These are phyloP conservation scores for Glossophaga mutica DNA, from an alignment of 2,797 vertebrate genomes.

Conservation along the genomic window DNA sequence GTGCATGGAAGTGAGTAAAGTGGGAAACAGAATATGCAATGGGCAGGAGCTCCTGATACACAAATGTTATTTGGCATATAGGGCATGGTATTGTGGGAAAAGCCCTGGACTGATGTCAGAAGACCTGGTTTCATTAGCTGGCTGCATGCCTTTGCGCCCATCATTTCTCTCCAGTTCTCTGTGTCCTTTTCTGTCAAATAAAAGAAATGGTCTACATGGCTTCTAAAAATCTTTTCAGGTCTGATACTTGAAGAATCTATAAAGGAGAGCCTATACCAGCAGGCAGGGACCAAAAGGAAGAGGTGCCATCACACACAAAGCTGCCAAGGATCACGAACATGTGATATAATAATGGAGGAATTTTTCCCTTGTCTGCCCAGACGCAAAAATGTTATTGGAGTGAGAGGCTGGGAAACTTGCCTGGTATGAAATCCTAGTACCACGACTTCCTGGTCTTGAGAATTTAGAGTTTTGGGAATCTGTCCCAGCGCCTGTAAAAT, in stretches of 20 bases:
- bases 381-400: conserved; percentile 49
- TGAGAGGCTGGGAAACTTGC: conserved; percentile 59
- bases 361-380: conserved; percentile 37
- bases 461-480: conserved; percentile 24
- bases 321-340: not conserved
- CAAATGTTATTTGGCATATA: not conserved
- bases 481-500: conserved; percentile 5
- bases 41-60: not conserved
- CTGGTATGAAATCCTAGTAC: conserved; percentile 56
- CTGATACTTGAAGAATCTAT: not conserved
- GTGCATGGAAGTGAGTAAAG: not conserved
- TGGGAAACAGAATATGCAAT: not conserved
- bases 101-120: not conserved
- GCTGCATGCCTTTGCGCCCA: not conserved
- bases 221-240: conserved; percentile 24
- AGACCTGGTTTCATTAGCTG: not conserved
- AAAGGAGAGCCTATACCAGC: not conserved
- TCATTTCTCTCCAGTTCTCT: not conserved
- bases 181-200: conserved; percentile 10
- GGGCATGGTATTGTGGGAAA: not conserved
- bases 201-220: not conserved
- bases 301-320: not conserved
- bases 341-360: conserved; percentile 16
- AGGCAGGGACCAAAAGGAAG: not conserved
- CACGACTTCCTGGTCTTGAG: conserved; percentile 34